Base-by-base conservation (phyloP, 2,113 vertebrate species). In the Chionomys nivalis region DNA sequence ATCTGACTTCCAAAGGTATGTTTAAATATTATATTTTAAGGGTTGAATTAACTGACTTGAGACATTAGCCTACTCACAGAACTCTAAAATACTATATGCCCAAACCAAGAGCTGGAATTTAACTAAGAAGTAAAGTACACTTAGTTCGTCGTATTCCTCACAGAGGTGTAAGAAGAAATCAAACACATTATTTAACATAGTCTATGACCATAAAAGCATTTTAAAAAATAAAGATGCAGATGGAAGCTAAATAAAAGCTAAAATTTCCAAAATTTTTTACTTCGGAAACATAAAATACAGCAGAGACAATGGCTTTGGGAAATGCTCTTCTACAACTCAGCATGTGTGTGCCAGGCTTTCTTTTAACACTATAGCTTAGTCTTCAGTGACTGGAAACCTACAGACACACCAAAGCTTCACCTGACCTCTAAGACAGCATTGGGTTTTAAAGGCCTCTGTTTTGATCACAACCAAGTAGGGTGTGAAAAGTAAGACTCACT, bases 1-100 rank as follows among this genome's bases (percentile, higher is more conserved):
- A 28, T 63, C 31, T 91, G 92, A n/a, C 28, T 73, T 88, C 82
- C 49, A 82, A 82, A 86, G 65, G 66, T 89, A 68, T 7, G 61
- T 17, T 83, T 94, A 72, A 93, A 44, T 87, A 92, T 83, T 93
- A 26, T 33, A 89, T 78, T 89, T 83, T 91, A 96, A 78, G 39
- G 66, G 31, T 75, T n/a, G 33, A 92, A 72, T 36, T 65, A 93
- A 89, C 0, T 94, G 42, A 88, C 44, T 75, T 86, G 44, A 94
- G 33, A 93, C 8, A 78, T 93, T 42, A 95, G 73, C 36, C 24
- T 81, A 75, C 10, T 47, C 16, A 28, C 49, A 94, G n/a, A 58
- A n/a, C 26, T 96, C 81, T 87, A 94, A 90, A 90, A 70, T 63
- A 70, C 3, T 92, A 61, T 21, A 47, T 89, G 72, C 12, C 39